Evolutionary conservation across 2,888 invertebrate species (phyloP).

Genomic region (Sthenelais limicola): DNA sequence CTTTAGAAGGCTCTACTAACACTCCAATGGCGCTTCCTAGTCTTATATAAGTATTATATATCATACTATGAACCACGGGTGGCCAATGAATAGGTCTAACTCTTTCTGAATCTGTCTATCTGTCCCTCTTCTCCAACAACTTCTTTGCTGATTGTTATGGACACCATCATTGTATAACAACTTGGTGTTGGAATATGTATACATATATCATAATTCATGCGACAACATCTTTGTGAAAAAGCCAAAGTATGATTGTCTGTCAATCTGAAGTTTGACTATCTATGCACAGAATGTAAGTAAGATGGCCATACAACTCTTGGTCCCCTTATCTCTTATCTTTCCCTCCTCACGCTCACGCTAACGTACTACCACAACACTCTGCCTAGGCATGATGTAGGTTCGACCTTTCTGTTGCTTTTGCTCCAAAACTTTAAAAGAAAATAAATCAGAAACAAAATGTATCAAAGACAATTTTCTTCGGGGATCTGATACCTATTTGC

Average conservation of each 20-base stretch:
- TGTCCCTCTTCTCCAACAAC: neutral
- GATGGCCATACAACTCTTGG: neutral
- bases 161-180: too few species aligned
- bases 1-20: slow-evolving; percentile 39
- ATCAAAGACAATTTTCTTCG: too few species aligned
- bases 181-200: slow-evolving; percentile 26
- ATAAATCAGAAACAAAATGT: too few species aligned
- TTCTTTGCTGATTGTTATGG: neutral
- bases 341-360: slow-evolving; percentile 31
- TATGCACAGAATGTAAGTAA: slow-evolving; percentile 36
- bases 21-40: slow-evolving; percentile 36
- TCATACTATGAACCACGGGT: too few species aligned
- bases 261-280: slow-evolving; percentile 31
- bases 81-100: slow-evolving; percentile 28
- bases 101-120: slow-evolving; percentile 15
- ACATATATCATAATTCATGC: too few species aligned
- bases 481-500: too few species aligned
- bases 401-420: slow-evolving; percentile 37
- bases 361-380: slow-evolving; percentile 29
- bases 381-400: slow-evolving; percentile 34
- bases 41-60: neutral
- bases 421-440: too few species aligned
- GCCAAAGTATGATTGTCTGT: slow-evolving; percentile 38
- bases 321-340: too few species aligned
- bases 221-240: slow-evolving; percentile 36